Evolutionary conservation across 2,888 invertebrate genomes (phyloP).

Genomic region (Dryocosmus kuriphilus): DNA sequence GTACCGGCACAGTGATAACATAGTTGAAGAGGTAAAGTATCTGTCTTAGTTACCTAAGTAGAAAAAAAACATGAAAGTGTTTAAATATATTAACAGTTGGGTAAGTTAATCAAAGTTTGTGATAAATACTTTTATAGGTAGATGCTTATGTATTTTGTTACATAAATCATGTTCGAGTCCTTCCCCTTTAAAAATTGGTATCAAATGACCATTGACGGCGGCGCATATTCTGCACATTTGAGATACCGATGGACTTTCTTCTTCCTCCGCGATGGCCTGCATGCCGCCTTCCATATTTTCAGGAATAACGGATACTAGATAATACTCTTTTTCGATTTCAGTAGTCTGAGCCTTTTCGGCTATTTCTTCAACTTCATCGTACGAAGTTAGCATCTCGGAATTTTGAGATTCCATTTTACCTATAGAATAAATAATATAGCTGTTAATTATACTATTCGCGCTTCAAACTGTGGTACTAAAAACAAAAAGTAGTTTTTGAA

Average conservation of each 20-base stretch:
- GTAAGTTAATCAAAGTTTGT: background rate
- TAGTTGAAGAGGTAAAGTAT: conserved; percentile 81
- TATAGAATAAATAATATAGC: background rate
- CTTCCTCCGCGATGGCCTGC: conserved; percentile 34
- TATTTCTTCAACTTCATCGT: conserved; percentile 53
- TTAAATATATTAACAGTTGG: conserved; percentile 19
- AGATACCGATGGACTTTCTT: conserved; percentile 50
- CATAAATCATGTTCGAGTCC: conserved; percentile 81
- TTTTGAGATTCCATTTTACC: conserved; percentile 59
- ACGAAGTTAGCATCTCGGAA: conserved; percentile 58
- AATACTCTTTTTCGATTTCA: conserved; percentile 56
- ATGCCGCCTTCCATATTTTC: conserved; percentile 38
- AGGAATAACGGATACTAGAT: conserved; percentile 55
- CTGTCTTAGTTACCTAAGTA: conserved; percentile 78
- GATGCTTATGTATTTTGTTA: conserved; percentile 82
- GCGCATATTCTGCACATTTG: conserved; percentile 81
- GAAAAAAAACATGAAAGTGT: conserved; percentile 10
- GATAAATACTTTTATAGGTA: conserved; percentile 81
- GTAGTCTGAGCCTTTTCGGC: conserved; percentile 56
- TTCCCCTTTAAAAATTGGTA: conserved; percentile 83
- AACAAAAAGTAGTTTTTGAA: too few species aligned
- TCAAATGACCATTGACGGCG: conserved; percentile 78
- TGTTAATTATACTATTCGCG: too few species aligned
- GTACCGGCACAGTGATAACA: conserved; percentile 84
- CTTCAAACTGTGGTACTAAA: too few species aligned